Base-by-base conservation (phyloP, 35 echinoderm and acorn worm genomes). In the Acanthaster planci region DNA sequence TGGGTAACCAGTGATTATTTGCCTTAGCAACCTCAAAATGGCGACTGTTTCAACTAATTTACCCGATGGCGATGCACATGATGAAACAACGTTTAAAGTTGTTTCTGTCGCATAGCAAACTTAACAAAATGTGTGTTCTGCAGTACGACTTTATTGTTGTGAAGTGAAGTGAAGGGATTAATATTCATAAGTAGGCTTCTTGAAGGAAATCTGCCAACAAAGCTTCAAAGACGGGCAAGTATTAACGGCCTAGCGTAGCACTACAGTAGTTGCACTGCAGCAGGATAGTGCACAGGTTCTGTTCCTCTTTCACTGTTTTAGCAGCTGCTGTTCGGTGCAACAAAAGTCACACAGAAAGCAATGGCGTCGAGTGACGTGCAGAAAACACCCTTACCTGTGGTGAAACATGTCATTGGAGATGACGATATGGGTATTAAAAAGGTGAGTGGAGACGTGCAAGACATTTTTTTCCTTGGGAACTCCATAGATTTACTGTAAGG, bases 341-440 rank as follows among this genome's bases (percentile, higher is more conserved):
- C 14, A 26, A 31, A 31, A 26, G 64, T 35, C 10, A 27, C 10
- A 6, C 7, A 23, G 23, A 72, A 34, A 72, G 64, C 64, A 76
- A 90, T 90, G 87, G 88, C 87, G 19, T 60, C 92, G 14, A 57
- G 85, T 54, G 18, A 29, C 12, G 72, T 68, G 57, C 38, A 23
- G 4, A 93, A 89, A 77, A 92, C 96, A 80, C 77, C 87, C 39
- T 67, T 99, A 32, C 96, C 96, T 8, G 77, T 99, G 10, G 96
- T 99, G 10, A 83, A 89, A 22, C 96, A 99, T 85, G 67, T 99
- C 18, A 99, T 99, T 1, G 90, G 86, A 37, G 96, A 99, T 90
- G 96, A 99, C 39, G 92, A 94, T 35, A 94, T 99, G 26, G 96
- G 92, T 15, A 78, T 89, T 23, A 93, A 99, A 78, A 52, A 99